These are phyloP conservation scores for Zonitis immaculata DNA, from an alignment of 2,888 invertebrate species.

Conservation along the genomic window DNA sequence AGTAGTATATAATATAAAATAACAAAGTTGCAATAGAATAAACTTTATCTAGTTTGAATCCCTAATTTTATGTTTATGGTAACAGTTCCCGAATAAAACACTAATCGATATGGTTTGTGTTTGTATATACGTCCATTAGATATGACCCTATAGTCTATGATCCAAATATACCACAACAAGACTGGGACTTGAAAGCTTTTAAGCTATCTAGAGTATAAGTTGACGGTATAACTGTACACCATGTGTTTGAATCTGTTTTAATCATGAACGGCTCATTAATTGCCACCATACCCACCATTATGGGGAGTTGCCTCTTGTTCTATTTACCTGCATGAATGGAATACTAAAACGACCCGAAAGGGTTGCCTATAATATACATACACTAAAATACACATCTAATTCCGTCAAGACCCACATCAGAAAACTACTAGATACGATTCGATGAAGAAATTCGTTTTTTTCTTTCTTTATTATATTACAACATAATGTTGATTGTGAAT, in stretches of 20 bases:
- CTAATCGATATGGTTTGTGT: conserved; percentile 37
- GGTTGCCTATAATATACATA: not conserved
- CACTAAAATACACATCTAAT: not conserved
- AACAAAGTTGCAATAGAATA: conserved; percentile 2
- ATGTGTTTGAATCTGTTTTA: conserved; percentile 33
- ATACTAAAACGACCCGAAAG: conserved; percentile 5
- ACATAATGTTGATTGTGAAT: too few species aligned
- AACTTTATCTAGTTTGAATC: conserved; percentile 6
- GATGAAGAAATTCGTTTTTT: too few species aligned
- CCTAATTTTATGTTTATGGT: not conserved
- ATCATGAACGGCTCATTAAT: conserved; percentile 38
- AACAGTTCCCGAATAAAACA: not conserved
- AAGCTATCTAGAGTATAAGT: conserved; percentile 24
- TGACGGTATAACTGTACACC: conserved; percentile 22
- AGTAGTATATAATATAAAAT: not conserved
- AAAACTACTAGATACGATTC: too few species aligned
- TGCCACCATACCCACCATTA: conserved; percentile 31
- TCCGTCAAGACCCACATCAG: not conserved
- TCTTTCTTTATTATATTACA: too few species aligned
- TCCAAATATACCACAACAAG: conserved; percentile 12
- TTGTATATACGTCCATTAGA: conserved; percentile 38
- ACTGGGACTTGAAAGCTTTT: conserved; percentile 30
- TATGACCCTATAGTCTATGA: conserved; percentile 31
- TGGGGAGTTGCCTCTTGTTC: conserved; percentile 24
- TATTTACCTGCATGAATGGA: conserved; percentile 31